Percentiles rank a stretch among this genome's conserved stretches.
These are phyloP conservation scores for Dipodomys merriami DNA, from an alignment of 2,113 vertebrate genomes.

Conservation along the genomic window DNA sequence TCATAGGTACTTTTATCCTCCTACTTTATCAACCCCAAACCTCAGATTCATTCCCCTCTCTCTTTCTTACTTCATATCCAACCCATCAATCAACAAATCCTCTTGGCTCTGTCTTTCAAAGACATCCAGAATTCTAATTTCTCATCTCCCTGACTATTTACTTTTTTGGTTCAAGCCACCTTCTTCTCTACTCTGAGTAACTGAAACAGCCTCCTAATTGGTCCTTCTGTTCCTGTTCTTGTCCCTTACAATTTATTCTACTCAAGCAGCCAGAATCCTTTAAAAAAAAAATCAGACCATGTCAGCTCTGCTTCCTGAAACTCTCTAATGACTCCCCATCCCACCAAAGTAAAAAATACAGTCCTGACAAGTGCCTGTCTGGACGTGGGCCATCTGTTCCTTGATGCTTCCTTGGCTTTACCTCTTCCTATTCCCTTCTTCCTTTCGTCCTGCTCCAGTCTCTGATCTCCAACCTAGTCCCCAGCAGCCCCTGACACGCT, in stretches of 20 bases:
- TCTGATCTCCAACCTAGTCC: not conserved
- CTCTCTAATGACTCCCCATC: not conserved
- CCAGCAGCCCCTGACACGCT: not conserved
- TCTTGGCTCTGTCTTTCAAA: conserved; percentile 10
- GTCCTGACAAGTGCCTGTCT: not conserved
- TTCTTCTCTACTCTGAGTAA: not conserved
- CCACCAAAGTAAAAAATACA: not conserved
- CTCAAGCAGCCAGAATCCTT: not conserved
- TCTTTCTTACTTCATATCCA: not conserved
- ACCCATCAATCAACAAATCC: not conserved
- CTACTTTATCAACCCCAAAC: not conserved
- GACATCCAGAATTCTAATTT: not conserved
- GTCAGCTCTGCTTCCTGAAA: not conserved
- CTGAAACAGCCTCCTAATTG: not conserved
- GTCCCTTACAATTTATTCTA: not conserved
- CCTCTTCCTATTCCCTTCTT: not conserved
- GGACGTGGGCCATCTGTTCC: not conserved
- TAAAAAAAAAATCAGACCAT: not conserved
- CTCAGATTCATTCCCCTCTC: not conserved
- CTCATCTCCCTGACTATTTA: not conserved
- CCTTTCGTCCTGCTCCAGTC: not conserved
- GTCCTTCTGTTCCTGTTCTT: not conserved
- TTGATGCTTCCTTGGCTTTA: not conserved
- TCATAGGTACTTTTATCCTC: not conserved
- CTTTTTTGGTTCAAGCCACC: not conserved